Evolutionary conservation across 1,140 invertebrate genomes (phyloP).

Genomic region (Meloidogyne exigua): DNA sequence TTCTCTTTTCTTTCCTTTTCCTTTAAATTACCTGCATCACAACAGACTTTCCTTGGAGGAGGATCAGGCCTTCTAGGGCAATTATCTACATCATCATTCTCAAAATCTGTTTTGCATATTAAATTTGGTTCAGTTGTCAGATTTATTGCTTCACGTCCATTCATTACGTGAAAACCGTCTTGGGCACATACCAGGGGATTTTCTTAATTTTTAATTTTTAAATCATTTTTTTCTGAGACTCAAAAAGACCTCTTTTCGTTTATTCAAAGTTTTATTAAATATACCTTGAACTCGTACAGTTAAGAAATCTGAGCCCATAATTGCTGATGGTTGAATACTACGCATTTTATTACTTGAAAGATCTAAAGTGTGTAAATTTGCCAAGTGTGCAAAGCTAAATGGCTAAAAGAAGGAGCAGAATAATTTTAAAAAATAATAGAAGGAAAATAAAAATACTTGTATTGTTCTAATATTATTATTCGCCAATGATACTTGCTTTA

Average conservation of each 20-base stretch:
- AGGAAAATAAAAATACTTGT: conserved; percentile 36
- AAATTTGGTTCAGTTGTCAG: conserved; percentile 60
- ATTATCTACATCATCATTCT: conserved; percentile 44
- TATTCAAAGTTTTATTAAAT: neutral
- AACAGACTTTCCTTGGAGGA: conserved; percentile 10
- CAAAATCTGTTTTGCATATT: conserved; percentile 58
- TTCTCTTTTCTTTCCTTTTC: no score
- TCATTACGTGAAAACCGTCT: conserved; percentile 62
- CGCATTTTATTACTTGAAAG: conserved; percentile 59
- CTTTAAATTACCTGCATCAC: conserved; percentile 17
- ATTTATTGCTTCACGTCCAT: conserved; percentile 60
- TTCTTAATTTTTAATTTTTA: conserved; percentile 43
- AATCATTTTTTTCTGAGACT: no score
- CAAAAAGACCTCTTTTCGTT: neutral
- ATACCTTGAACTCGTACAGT: conserved; percentile 59
- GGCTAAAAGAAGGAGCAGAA: conserved; percentile 49
- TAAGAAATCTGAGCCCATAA: conserved; percentile 58
- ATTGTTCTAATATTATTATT: conserved; percentile 60
- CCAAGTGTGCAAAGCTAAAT: conserved; percentile 58
- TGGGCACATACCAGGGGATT: conserved; percentile 62
- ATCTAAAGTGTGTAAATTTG: conserved; percentile 61
- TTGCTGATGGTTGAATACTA: conserved; percentile 46
- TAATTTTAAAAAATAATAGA: conserved; percentile 11
- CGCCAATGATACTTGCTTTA: conserved; percentile 60
- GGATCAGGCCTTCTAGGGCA: conserved; percentile 46